Base-by-base conservation (phyloP, 2,888 invertebrate species). In the Pogonocherus hispidulus region DNA sequence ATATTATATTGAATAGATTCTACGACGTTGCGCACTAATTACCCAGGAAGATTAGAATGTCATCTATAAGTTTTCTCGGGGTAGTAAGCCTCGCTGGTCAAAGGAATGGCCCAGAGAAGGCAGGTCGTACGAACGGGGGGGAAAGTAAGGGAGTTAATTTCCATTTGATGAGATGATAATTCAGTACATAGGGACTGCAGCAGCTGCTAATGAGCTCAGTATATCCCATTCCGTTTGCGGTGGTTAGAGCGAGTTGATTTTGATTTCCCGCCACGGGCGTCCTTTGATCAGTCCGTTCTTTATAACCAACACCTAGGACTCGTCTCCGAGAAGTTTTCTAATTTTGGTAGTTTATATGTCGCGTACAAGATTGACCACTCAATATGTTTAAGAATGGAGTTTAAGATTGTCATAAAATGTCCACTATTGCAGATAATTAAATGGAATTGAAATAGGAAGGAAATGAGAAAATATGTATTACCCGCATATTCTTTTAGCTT, bases 21-120 rank as follows among this genome's bases (percentile, higher is more conserved):
- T 3, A 8, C 27, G 14, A 41, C 14, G 41, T 4, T n/a, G 5
- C 14, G 41, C 41, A 16, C 14, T 41, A 41, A 41, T 41, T n/a
- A 41, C 41, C 41, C 41, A 41, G 14, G 41, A n/a, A 41, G 41
- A 41, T 41, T 41, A 41, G 41, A 14, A 41, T 14, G 41, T 41
- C 41, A 41, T 41, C 41, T 14, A 5, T 41, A 41, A 41, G 41
- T n/a, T 41, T 41, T n/a, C 37, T n/a, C 41, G 16, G 41, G n/a
- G n/a, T n/a, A 41, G 11, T 41, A 41, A 41, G 41, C n/a, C 41
- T 11, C 32, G 1, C 41, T n/a, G 41, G 41, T 41, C 41, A 41
- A 41, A 41, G 41, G 41, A 41, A 16, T 1, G 16, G 41, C 1
- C 41, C 41, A n/a, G n/a, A 2, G 41, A n/a, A n/a, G n/a, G n/a